These are phyloP conservation scores for Agrenia bidenticulata DNA, from an alignment of 2,888 invertebrate genomes.

Conservation along the genomic window DNA sequence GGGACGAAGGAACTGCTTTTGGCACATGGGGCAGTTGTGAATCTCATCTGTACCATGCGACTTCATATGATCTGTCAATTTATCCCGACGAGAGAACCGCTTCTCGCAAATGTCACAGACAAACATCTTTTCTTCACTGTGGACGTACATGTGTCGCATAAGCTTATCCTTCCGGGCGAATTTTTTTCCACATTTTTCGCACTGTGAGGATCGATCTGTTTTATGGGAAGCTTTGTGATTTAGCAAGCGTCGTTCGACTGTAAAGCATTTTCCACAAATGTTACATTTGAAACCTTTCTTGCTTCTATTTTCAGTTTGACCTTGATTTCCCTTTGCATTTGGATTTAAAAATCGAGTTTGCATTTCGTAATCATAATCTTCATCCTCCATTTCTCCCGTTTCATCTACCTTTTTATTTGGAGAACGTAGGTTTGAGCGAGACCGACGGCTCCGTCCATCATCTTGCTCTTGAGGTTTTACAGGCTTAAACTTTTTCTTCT, in stretches of 20 bases:
- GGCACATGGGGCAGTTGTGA: conserved; percentile 44
- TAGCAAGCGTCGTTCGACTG: conserved; percentile 33
- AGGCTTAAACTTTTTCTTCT: no score
- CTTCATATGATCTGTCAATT: conserved; percentile 43
- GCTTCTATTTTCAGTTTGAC: neutral
- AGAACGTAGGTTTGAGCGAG: no score
- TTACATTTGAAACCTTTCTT: conserved; percentile 31
- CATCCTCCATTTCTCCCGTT: neutral
- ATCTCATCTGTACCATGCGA: conserved; percentile 42
- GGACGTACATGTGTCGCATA: conserved; percentile 48
- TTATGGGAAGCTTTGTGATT: conserved; percentile 36
- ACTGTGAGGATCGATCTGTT: conserved; percentile 30
- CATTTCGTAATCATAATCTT: neutral
- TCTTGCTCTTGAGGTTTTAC: neutral
- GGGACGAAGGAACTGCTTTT: conserved; percentile 42
- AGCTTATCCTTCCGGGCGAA: conserved; percentile 44
- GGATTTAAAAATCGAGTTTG: neutral
- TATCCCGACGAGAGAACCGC: conserved; percentile 43
- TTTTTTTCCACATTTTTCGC: conserved; percentile 47
- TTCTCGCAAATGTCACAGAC: conserved; percentile 43
- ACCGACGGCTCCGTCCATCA: neutral
- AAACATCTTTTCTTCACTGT: conserved; percentile 46
- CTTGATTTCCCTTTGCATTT: conserved; percentile 1
- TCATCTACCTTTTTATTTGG: no score
- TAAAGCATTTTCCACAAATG: conserved; percentile 36